phyloP scores from a whole-genome alignment of 1,140 invertebrate genomes.

The Achroia grisella region DNA sequence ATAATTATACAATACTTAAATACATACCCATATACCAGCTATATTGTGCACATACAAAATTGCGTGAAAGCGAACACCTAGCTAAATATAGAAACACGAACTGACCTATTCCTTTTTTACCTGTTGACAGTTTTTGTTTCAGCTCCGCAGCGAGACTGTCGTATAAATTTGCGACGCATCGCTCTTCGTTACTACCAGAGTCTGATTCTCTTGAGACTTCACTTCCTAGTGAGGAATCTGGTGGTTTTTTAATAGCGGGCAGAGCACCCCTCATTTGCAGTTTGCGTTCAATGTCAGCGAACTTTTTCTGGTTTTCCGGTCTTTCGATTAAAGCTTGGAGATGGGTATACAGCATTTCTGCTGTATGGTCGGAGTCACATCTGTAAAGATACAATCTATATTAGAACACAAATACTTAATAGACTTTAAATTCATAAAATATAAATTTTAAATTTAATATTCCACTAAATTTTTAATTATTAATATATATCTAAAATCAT shows the following conservation, averaged over 20 bases:
- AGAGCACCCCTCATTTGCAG: slow-evolving; percentile 72
- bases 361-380: slow-evolving; percentile 95
- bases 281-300: slow-evolving; percentile 84
- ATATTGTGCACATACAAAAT: slow-evolving; percentile 14
- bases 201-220: slow-evolving; percentile 84
- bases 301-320: slow-evolving; percentile 90
- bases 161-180: slow-evolving; percentile 79
- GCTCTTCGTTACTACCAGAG: slow-evolving; percentile 84
- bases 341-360: slow-evolving; percentile 87
- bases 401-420: background rate
- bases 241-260: slow-evolving; percentile 51
- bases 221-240: slow-evolving; percentile 81
- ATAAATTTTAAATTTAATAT: too few species aligned
- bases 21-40: slow-evolving; percentile 17
- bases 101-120: slow-evolving; percentile 69
- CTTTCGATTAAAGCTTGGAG: slow-evolving; percentile 87
- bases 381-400: slow-evolving; percentile 27
- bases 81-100: slow-evolving; percentile 30
- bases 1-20: background rate
- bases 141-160: slow-evolving; percentile 94
- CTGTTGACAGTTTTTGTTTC: slow-evolving; percentile 84
- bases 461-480: too few species aligned
- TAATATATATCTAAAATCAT: too few species aligned
- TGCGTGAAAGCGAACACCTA: slow-evolving; percentile 29
- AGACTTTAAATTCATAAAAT: too few species aligned